phyloP scores from a whole-genome alignment of 2,888 invertebrate genomes.

The Apodemia mormo region DNA sequence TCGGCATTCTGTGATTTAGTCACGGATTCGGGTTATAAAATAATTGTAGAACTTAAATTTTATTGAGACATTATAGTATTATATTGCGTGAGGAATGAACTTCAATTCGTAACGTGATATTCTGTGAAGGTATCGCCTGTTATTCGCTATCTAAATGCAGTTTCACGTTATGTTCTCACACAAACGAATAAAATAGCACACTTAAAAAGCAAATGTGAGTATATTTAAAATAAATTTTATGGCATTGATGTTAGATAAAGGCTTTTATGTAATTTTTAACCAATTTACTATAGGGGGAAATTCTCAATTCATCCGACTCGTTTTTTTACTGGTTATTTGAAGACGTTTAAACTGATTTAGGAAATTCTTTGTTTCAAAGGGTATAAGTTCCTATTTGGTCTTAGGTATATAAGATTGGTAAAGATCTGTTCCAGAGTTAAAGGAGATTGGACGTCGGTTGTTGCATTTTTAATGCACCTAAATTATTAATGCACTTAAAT shows the following conservation, averaged over 20 bases:
- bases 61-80: slow-evolving; percentile 44
- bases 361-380: too few species aligned
- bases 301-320: too few species aligned
- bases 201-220: slow-evolving; percentile 35
- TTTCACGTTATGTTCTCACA: slow-evolving; percentile 10
- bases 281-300: too few species aligned
- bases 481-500: too few species aligned
- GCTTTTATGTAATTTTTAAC: neutral
- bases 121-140: slow-evolving; percentile 14
- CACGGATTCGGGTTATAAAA: slow-evolving; percentile 56
- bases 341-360: too few species aligned
- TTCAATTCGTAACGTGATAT: slow-evolving; percentile 37
- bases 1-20: slow-evolving; percentile 50
- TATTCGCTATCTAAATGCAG: slow-evolving; percentile 11
- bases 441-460: too few species aligned
- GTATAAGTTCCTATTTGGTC: too few species aligned
- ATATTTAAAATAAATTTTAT: slow-evolving; percentile 31
- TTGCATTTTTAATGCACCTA: too few species aligned
- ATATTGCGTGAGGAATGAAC: slow-evolving; percentile 41
- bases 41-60: slow-evolving; percentile 50
- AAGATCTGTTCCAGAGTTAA: too few species aligned
- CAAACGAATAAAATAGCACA: slow-evolving; percentile 1
- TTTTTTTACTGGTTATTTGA: too few species aligned
- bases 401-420: too few species aligned
- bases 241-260: neutral